Evolutionary conservation across 2,113 vertebrate genomes (phyloP), one percentile per base, ranked within the genome.

Genomic region (Thermophis baileyi): DNA sequence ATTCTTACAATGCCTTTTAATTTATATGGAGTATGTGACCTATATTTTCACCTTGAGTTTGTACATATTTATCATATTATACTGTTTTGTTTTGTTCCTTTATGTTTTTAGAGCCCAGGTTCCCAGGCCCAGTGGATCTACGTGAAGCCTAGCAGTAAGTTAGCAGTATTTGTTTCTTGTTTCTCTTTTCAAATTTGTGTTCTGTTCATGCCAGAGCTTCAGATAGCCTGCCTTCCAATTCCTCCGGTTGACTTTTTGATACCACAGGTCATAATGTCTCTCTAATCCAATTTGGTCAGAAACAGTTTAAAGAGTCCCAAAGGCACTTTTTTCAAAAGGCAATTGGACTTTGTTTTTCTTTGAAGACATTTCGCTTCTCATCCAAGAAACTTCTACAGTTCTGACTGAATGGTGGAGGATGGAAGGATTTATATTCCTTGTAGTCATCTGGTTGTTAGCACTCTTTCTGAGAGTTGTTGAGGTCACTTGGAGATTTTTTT

Each of bases 51-150:
- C 4, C 6, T 55, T 12, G 44, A n/a, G 4, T 27, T 81, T 54
- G 47, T 74, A 44, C 7, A 51, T 50, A 89, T 27, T 53, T 92
- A 50, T 30, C 16, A 10, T 89, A 89, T 54, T 22, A 1, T 30
- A 22, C 14, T 89, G 3, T 54, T 89, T 50, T 90, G 40, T 93
- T 60, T 69, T 20, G 16, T 55, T 81, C 74, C 35, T 81, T 92
- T 92, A 30, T 35, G 25, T 60, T 89, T 57, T 57, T 81, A 93
- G 92, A 50, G 44, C 40, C 69, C 88, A 30, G 69, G 81, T 85
- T 81, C 88, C 25, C 69, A 93, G 92, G 16, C 88, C 35, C 88
- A 93, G 27, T 93, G 92, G 92, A 85, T 90, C 74, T 93, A 50
- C n/a, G 54, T 93, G 46, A 93, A 85, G 46, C 20, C 40, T 30